Conservation (phyloP, 2,888 invertebrate species). For the Rotaria socialis region DNA sequence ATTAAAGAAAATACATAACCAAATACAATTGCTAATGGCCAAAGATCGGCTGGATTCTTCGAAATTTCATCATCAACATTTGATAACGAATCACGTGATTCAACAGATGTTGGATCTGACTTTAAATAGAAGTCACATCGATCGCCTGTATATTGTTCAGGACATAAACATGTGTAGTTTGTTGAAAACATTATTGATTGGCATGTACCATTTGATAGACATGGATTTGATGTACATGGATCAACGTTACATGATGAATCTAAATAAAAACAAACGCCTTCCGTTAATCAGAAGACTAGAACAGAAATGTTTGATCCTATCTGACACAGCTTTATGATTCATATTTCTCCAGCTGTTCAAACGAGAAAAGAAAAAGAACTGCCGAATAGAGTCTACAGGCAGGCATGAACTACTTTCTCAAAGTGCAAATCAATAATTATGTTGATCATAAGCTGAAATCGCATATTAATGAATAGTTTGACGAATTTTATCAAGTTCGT, state of each 20-base stretch:
- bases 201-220: constrained; percentile 24
- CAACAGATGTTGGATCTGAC: not conserved
- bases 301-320: not conserved
- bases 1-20: constrained; percentile 46
- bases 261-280: not conserved
- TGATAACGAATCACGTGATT: not conserved
- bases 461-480: too few relatives aligned
- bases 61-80: not conserved
- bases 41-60: constrained; percentile 17
- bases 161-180: constrained; percentile 20
- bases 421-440: too few relatives aligned
- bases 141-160: not conserved
- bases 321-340: not conserved
- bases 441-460: too few relatives aligned
- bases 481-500: too few relatives aligned
- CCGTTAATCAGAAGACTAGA: too few relatives aligned
- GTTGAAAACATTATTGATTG: not conserved
- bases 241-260: not conserved
- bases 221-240: constrained; percentile 6
- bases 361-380: too few relatives aligned
- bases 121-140: not conserved
- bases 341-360: not conserved
- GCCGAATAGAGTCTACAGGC: too few relatives aligned
- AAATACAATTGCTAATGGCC: constrained; percentile 45
- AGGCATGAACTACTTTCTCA: too few relatives aligned